Evolutionary conservation across 35 echinoderm and acorn worm genomes (phyloP), one percentile per base, ranked within the genome.

Genomic region (Diadema setosum): DNA sequence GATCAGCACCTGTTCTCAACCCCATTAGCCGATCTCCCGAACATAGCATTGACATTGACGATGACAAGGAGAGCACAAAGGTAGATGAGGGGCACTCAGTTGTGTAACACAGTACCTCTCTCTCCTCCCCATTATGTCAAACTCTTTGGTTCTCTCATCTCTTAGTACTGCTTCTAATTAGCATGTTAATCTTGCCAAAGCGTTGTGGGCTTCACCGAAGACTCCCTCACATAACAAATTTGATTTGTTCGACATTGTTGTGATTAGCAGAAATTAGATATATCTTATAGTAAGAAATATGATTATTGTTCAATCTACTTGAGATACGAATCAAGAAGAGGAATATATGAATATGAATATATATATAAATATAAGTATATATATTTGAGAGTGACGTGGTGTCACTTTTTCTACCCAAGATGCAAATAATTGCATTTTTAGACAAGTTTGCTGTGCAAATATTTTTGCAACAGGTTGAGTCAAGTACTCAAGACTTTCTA

Each of bases 1-100:
- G 83, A 86, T 86, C 83, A 15, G 83, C 83, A 42, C 83, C 83
- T 21, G 39, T 50, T 33, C 60, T 86, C 42, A 61, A 86, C 23
- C 40, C 83, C 21, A 44, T 70, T 15, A 61, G 61, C 31, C 20
- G 61, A 70, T 78, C 73, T 42, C 73, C 73, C 33, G 73, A 78
- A 78, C 73, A 78, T 43, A 78, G 73, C 40, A 78, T 78, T 36
- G 73, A 78, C n/a, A 78, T 78, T n/a, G 73, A 78, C 24, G 73
- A 78, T 78, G 73, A 78, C 39, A 8, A 34, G 34, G 24, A 21
- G 27, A 26, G 27, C 2, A 29, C 49, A 12, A 55, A 26, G 27
- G 40, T 44, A 16, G 73, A 78, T 39, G 73, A 78, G 7, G 73
- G 73, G 24, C 73, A 78, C 20, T 78, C 73, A 3, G 40, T 78